A percentile compares a stretch with the other conserved stretches of the same genome.
Evolutionary conservation across 2,797 vertebrate species (phyloP).

Genomic region (Varecia variegata): DNA sequence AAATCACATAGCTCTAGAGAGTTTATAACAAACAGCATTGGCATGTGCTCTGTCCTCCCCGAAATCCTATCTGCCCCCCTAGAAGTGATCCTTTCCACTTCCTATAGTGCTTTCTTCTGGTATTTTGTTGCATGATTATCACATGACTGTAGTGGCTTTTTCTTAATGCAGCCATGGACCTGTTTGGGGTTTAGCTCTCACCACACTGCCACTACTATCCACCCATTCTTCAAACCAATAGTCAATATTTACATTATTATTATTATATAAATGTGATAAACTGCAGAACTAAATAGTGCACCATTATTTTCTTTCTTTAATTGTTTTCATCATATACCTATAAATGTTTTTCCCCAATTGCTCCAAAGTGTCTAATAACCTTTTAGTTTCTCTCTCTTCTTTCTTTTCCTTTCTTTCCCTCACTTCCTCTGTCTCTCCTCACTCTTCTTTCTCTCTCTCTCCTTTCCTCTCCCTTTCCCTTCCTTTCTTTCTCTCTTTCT

Average conservation of each 20-base stretch:
- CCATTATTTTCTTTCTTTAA: not conserved
- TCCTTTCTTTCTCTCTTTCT: not conserved
- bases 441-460: not conserved
- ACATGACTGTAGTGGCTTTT: not conserved
- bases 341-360: not conserved
- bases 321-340: not conserved
- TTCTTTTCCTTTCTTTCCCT: not conserved
- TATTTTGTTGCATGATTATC: not conserved
- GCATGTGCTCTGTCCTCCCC: not conserved
- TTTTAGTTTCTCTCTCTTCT: not conserved
- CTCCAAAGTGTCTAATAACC: not conserved
- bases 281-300: not conserved
- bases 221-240: not conserved
- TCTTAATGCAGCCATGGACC: not conserved
- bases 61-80: too few species aligned
- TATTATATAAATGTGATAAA: not conserved
- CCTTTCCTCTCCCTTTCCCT: not conserved
- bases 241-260: not conserved
- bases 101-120: not conserved
- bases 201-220: rapidly evolving
- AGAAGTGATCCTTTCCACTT: not conserved
- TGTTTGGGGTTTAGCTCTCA: not conserved
- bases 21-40: not conserved
- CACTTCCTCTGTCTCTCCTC: not conserved
- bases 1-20: not conserved